phyloP scores from a whole-genome alignment of 1,140 invertebrate genomes.

The Geopemphigus sp. region DNA sequence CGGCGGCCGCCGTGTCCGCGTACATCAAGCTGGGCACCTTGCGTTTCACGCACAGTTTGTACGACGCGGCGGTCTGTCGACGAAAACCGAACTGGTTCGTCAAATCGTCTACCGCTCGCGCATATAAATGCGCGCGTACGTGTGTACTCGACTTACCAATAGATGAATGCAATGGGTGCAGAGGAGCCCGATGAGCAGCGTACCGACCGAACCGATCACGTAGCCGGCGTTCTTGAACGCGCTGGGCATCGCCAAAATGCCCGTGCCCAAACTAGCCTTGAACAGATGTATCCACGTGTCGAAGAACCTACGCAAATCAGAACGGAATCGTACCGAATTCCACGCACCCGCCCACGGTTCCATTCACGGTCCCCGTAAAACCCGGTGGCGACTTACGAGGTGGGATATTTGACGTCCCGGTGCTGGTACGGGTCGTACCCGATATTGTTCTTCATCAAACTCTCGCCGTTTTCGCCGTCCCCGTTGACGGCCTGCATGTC shows the following conservation, averaged over 20 bases:
- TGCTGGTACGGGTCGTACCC: slow-evolving; percentile 65
- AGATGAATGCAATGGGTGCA: slow-evolving; percentile 80
- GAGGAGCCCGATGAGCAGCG: slow-evolving; percentile 68
- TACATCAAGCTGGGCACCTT: no score
- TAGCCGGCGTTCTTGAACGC: slow-evolving; percentile 79
- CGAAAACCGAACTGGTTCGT: no score
- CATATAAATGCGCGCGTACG: no score
- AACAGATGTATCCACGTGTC: slow-evolving; percentile 78
- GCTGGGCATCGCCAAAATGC: slow-evolving; percentile 84
- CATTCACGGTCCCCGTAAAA: no score
- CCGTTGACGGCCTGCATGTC: no score
- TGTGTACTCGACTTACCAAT: slow-evolving; percentile 57
- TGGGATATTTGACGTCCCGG: slow-evolving; percentile 67
- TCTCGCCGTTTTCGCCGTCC: no score
- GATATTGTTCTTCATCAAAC: no score
- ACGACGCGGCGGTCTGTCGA: no score
- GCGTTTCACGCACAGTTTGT: no score
- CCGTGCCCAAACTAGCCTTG: slow-evolving; percentile 84
- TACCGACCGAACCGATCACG: slow-evolving; percentile 64
- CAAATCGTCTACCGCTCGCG: no score
- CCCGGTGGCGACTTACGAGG: slow-evolving; percentile 60
- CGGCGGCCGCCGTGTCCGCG: no score
- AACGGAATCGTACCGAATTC: slow-evolving; percentile 53
- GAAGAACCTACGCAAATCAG: slow-evolving; percentile 62
- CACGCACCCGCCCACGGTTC: no score